These are phyloP conservation scores for Trissolcus brochymenae DNA, from an alignment of 2,888 invertebrate species.

Conservation along the genomic window DNA sequence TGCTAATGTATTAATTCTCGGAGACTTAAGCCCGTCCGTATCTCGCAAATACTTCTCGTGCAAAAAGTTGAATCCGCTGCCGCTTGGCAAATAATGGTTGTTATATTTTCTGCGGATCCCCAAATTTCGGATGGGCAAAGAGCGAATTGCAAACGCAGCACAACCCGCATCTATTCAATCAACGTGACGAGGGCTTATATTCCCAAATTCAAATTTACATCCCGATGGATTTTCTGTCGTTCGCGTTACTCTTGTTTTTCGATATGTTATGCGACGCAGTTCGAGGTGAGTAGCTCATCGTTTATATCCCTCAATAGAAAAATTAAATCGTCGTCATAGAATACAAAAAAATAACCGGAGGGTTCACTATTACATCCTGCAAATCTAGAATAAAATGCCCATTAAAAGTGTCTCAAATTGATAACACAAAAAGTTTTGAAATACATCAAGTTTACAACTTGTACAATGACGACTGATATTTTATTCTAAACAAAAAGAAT, in stretches of 20 bases:
- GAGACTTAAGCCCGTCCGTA: slow-evolving; percentile 17
- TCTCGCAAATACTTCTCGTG: slow-evolving; percentile 16
- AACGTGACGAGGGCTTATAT: slow-evolving; percentile 59
- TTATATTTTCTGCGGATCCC: slow-evolving; percentile 30
- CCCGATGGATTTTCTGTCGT: slow-evolving; percentile 57
- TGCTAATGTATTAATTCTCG: slow-evolving; percentile 31
- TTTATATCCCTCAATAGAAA: slow-evolving; percentile 19
- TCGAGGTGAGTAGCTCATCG: slow-evolving; percentile 17
- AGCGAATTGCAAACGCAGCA: slow-evolving; percentile 64
- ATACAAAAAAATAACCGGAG: not conserved
- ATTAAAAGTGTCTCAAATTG: too few relatives aligned
- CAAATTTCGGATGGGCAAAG: slow-evolving; percentile 46
- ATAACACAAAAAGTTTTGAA: too few relatives aligned
- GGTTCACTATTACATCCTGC: too few relatives aligned
- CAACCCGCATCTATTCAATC: slow-evolving; percentile 71
- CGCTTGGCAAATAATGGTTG: slow-evolving; percentile 48
- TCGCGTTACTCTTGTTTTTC: slow-evolving; percentile 45
- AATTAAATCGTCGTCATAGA: not conserved
- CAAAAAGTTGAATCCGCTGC: slow-evolving; percentile 36
- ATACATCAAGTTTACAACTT: too few relatives aligned
- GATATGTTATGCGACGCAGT: slow-evolving; percentile 33
- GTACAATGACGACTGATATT: too few relatives aligned
- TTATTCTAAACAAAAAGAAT: too few relatives aligned
- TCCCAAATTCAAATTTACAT: slow-evolving; percentile 59
- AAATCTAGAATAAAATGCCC: too few relatives aligned